phyloP scores from a whole-genome alignment of 2,888 invertebrate genomes.

The Nebria salina region DNA sequence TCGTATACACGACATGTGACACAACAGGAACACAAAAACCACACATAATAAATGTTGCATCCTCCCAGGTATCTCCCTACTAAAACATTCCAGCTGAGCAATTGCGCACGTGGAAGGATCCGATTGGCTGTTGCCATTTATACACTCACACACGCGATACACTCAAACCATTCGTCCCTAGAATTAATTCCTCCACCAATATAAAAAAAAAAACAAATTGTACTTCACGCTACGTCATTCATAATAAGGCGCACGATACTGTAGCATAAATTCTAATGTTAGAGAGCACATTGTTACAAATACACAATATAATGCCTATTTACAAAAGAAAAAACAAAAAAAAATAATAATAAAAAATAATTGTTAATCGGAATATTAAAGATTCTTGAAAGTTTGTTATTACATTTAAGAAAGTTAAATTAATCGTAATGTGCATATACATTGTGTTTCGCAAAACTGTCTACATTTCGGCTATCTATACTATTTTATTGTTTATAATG shows the following conservation, averaged over 20 bases:
- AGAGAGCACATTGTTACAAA: slow-evolving; percentile 58
- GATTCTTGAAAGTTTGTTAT: slow-evolving; percentile 46
- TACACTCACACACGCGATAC: not conserved
- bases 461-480: not conserved
- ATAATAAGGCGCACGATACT: slow-evolving; percentile 41
- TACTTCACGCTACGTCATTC: slow-evolving; percentile 37
- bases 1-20: not conserved
- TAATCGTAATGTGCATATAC: slow-evolving; percentile 8
- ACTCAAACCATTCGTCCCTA: slow-evolving; percentile 1
- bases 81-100: not conserved
- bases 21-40: not conserved
- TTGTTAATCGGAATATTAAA: slow-evolving; percentile 49
- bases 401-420: slow-evolving; percentile 37
- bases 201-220: not conserved
- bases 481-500: not conserved
- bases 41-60: slow-evolving; percentile 7
- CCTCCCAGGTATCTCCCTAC: not conserved
- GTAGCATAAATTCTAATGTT: slow-evolving; percentile 52
- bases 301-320: slow-evolving; percentile 55
- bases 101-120: not conserved
- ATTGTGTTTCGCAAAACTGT: not conserved
- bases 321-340: slow-evolving; percentile 45
- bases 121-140: slow-evolving; percentile 3
- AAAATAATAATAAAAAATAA: slow-evolving; percentile 34
- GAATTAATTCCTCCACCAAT: not conserved